phyloP scores from a whole-genome alignment of 2,888 invertebrate genomes.

The Megamerina dolium region DNA sequence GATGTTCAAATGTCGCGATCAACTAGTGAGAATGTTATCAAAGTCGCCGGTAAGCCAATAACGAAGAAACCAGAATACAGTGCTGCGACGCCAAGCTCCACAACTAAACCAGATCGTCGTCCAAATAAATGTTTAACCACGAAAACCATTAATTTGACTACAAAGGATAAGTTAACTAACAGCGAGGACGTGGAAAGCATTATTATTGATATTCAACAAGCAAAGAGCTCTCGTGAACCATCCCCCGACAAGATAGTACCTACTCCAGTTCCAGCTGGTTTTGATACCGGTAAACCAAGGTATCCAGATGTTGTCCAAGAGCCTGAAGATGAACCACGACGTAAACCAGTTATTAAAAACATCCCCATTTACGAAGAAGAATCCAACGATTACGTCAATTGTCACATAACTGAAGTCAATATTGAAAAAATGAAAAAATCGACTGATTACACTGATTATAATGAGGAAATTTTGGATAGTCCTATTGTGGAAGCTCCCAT shows the following conservation, averaged over 20 bases:
- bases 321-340: conserved; percentile 61
- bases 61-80: conserved; percentile 30
- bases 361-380: conserved; percentile 57
- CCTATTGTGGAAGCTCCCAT: conserved; percentile 52
- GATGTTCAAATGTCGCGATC: conserved; percentile 54
- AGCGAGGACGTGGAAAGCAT: conserved; percentile 55
- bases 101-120: conserved; percentile 27
- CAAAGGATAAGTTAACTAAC: conserved; percentile 51
- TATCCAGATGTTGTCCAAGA: conserved; percentile 70
- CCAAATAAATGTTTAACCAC: conserved; percentile 52
- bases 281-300: conserved; percentile 56
- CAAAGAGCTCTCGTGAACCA: conserved; percentile 69
- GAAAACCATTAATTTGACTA: conserved; percentile 52
- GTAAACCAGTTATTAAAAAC: conserved; percentile 49
- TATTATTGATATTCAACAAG: conserved; percentile 64
- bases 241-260: conserved; percentile 68
- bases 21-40: conserved; percentile 56
- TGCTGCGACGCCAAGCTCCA: conserved; percentile 23
- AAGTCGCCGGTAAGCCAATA: conserved; percentile 42
- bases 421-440: conserved; percentile 47
- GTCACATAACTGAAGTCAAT: conserved; percentile 54
- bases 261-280: conserved; percentile 55
- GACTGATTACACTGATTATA: conserved; percentile 37
- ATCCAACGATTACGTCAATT: conserved; percentile 42
- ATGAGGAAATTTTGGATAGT: conserved; percentile 31